Percentiles rank a stretch among this genome's conserved stretches.
Conservation (phyloP, 2,113 vertebrate genomes). For the Petaurus breviceps region DNA sequence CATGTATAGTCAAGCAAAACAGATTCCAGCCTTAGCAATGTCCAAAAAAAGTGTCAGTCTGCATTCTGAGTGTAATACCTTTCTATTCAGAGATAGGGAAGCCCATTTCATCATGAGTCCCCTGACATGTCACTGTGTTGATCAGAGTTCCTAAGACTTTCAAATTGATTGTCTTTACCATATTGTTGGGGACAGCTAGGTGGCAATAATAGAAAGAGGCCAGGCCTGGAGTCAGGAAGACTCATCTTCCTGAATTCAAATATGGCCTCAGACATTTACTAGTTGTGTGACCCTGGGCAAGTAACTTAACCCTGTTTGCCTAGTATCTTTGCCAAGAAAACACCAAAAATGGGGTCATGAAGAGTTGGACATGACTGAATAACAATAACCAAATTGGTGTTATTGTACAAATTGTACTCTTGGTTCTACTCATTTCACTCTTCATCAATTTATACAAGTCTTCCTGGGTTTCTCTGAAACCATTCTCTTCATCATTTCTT, state of each 20-base stretch:
- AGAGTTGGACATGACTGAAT: neutral
- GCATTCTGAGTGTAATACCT: neutral
- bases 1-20: neutral
- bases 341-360: neutral
- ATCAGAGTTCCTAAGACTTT: neutral
- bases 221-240: neutral
- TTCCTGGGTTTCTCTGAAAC: neutral
- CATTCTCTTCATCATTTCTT: neutral
- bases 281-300: neutral
- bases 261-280: neutral
- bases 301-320: neutral
- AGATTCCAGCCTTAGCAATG: neutral
- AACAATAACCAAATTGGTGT: neutral
- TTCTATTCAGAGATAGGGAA: neutral
- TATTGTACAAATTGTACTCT: neutral
- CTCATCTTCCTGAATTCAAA: neutral
- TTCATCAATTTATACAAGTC: neutral
- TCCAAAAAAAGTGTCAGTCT: neutral
- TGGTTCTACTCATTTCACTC: neutral
- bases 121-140: neutral
- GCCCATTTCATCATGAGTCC: neutral
- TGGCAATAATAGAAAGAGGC: neutral
- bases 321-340: neutral
- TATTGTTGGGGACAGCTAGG: neutral
- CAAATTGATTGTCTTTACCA: neutral